Evolutionary conservation across 2,113 vertebrate species (phyloP).

Genomic region (Spheniscus mendiculus): DNA sequence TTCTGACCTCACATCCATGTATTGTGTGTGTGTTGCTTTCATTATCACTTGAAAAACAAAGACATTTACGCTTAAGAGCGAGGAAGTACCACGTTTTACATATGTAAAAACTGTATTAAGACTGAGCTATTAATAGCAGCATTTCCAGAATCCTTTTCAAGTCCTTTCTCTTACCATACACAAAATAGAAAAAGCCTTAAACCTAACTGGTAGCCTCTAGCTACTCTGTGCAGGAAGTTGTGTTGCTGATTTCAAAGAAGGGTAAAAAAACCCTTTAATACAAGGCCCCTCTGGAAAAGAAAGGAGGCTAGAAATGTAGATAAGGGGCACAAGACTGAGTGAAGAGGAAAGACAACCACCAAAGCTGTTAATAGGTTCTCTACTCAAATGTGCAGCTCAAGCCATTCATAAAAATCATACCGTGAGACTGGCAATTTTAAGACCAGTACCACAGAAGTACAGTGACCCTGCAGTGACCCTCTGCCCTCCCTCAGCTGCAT

Average conservation of each 20-base stretch:
- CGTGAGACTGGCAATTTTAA: background rate
- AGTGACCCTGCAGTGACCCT: background rate
- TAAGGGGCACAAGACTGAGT: background rate
- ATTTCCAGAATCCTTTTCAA: background rate
- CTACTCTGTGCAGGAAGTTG: background rate
- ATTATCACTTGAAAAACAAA: slow-evolving; percentile 22
- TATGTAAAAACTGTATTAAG: background rate
- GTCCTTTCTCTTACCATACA: background rate
- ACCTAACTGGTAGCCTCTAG: background rate
- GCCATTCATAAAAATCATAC: background rate
- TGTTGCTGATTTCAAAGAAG: background rate
- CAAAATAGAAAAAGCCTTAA: background rate
- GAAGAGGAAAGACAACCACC: background rate
- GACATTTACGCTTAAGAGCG: background rate
- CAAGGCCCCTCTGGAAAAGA: background rate
- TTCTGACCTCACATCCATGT: slow-evolving; percentile 9
- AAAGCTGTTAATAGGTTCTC: background rate
- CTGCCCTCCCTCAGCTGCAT: background rate
- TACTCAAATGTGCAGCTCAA: background rate
- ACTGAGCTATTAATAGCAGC: background rate
- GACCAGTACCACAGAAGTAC: background rate
- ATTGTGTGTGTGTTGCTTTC: slow-evolving; percentile 17
- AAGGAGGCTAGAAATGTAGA: background rate
- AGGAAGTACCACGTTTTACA: background rate
- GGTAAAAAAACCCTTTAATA: background rate